Evolutionary conservation across 2,113 vertebrate genomes (phyloP).

Genomic region (Orcinus orca): DNA sequence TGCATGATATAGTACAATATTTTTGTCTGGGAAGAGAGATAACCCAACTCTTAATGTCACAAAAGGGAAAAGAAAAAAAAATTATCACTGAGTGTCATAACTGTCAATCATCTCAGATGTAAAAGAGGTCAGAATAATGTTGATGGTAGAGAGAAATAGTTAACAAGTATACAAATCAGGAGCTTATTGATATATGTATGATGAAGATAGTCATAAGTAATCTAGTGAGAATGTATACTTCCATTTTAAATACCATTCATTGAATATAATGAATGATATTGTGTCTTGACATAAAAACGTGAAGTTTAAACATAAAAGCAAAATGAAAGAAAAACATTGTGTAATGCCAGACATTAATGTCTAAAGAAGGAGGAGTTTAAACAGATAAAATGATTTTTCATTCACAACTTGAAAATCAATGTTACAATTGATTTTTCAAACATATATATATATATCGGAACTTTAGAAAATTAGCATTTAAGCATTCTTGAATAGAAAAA

Average conservation of each 20-base stretch:
- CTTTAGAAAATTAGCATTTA: not conserved
- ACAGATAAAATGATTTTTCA: not conserved
- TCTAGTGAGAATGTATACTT: not conserved
- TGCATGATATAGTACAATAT: not conserved
- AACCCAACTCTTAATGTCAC: not conserved
- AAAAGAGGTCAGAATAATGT: not conserved
- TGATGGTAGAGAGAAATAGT: not conserved
- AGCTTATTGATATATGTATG: not conserved
- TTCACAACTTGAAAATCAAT: not conserved
- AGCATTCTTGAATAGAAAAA: not conserved
- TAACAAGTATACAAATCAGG: not conserved
- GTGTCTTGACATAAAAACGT: not conserved
- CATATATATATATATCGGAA: not conserved
- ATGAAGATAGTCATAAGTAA: not conserved
- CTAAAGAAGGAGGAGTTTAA: not conserved
- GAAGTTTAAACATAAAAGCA: not conserved
- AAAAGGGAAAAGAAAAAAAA: not conserved
- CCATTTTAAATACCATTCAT: not conserved
- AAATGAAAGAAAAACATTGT: not conserved
- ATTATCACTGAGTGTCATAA: not conserved
- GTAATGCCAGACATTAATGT: not conserved
- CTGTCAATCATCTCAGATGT: not conserved
- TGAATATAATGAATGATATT: not conserved
- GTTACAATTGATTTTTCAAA: not conserved
- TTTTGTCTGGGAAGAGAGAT: not conserved